phyloP scores from a whole-genome alignment of 2,888 invertebrate species.

The Plagiodera versicolora region DNA sequence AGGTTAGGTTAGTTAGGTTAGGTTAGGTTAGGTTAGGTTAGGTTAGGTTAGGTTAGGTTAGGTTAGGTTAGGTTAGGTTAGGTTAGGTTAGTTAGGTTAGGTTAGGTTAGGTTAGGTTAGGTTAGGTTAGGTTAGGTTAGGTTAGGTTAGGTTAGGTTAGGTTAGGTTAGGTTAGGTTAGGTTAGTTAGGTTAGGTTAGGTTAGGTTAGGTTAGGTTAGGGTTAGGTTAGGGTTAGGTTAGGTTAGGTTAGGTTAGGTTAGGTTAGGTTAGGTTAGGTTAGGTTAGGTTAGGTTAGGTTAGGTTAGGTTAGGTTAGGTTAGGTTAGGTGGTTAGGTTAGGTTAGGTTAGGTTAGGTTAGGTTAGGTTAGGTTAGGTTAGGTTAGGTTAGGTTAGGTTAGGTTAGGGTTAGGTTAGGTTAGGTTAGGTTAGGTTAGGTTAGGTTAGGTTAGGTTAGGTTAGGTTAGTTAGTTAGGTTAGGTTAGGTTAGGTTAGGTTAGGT shows the following conservation, averaged over 20 bases:
- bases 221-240: constrained; percentile 27
- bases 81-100: no score
- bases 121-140: no score
- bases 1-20: no score
- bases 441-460: constrained; percentile 13
- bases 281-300: constrained; percentile 22
- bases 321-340: constrained; percentile 17
- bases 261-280: constrained; percentile 26
- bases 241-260: constrained; percentile 27
- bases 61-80: no score
- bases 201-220: constrained; percentile 19
- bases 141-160: constrained; percentile 18
- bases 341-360: constrained; percentile 14
- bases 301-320: constrained; percentile 15
- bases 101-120: no score
- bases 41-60: no score
- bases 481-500: constrained; percentile 17
- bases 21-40: no score
- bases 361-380: constrained; percentile 12
- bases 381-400: constrained; percentile 15
- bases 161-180: constrained; percentile 27
- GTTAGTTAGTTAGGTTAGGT: constrained; percentile 12
- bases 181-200: constrained; percentile 25
- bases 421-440: constrained; percentile 4
- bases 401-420: constrained; percentile 14